A percentile compares a stretch with the other conserved stretches of the same genome.
phyloP scores from a whole-genome alignment of 2,888 invertebrate genomes.

The Caenorhabditis sinica region DNA sequence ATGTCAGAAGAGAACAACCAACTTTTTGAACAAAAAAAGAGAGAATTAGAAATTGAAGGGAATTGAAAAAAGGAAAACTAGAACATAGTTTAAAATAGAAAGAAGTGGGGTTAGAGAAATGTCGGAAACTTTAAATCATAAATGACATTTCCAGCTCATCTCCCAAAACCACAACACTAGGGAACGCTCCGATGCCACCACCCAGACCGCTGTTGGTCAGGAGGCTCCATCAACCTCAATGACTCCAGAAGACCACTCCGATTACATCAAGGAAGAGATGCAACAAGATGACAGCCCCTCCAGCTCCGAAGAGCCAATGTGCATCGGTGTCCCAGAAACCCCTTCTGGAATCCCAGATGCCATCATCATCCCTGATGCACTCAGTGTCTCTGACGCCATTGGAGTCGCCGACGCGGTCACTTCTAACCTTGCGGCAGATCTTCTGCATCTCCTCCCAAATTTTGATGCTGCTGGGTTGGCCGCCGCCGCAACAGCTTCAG shows the following conservation, averaged over 20 bases:
- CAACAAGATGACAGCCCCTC: constrained; percentile 20
- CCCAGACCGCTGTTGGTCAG: constrained; percentile 44
- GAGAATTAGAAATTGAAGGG: background rate
- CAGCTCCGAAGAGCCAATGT: constrained; percentile 50
- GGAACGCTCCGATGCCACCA: constrained; percentile 54
- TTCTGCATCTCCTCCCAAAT: constrained; percentile 54
- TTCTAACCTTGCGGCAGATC: constrained; percentile 45
- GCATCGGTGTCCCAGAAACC: background rate
- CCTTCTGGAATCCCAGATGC: too few species aligned
- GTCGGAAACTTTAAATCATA: too few species aligned
- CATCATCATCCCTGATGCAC: too few species aligned
- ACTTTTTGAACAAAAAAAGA: too few species aligned
- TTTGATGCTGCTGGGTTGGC: constrained; percentile 43
- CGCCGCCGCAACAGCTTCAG: constrained; percentile 29
- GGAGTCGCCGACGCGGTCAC: background rate
- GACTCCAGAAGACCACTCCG: background rate
- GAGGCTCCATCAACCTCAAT: background rate
- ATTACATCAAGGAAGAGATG: constrained; percentile 40
- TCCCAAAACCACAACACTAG: constrained; percentile 45
- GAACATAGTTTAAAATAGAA: background rate
- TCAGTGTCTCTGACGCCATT: too few species aligned
- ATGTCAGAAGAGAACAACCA: background rate
- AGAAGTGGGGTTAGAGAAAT: background rate
- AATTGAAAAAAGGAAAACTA: background rate
- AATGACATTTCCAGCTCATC: constrained; percentile 50